These are phyloP conservation scores for Oligia latruncula DNA, from an alignment of 2,888 invertebrate genomes.

Conservation along the genomic window DNA sequence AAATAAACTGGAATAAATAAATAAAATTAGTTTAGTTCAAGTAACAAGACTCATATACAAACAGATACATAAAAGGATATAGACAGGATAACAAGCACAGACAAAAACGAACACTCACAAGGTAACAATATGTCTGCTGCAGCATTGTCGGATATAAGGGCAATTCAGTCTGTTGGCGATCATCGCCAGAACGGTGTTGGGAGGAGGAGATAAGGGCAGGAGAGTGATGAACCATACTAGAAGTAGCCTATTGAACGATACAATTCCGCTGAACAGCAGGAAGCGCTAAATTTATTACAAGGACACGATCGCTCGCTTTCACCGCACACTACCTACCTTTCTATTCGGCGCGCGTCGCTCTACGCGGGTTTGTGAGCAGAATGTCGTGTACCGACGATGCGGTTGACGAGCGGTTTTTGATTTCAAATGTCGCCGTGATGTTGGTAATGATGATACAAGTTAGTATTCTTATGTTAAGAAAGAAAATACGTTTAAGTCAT, in stretches of 20 bases:
- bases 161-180: no score
- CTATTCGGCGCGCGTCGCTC: slow-evolving; percentile 80
- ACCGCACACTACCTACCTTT: slow-evolving; percentile 77
- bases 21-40: no score
- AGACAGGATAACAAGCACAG: no score
- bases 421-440: not conserved
- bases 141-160: no score
- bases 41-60: no score
- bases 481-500: no score
- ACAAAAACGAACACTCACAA: no score
- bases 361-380: slow-evolving; percentile 55
- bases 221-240: not conserved
- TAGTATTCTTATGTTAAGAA: not conserved
- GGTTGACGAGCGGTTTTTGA: slow-evolving; percentile 2
- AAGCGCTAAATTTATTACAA: slow-evolving; percentile 74
- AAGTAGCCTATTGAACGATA: slow-evolving; percentile 15
- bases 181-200: no score
- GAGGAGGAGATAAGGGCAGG: no score
- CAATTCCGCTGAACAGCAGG: slow-evolving; percentile 68
- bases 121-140: no score
- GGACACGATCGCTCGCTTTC: slow-evolving; percentile 78
- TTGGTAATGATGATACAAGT: not conserved
- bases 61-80: no score
- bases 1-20: no score
- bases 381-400: not conserved